These are phyloP conservation scores for Halcyon chelicuti DNA, from an alignment of 2,797 vertebrate genomes.

Conservation along the genomic window DNA sequence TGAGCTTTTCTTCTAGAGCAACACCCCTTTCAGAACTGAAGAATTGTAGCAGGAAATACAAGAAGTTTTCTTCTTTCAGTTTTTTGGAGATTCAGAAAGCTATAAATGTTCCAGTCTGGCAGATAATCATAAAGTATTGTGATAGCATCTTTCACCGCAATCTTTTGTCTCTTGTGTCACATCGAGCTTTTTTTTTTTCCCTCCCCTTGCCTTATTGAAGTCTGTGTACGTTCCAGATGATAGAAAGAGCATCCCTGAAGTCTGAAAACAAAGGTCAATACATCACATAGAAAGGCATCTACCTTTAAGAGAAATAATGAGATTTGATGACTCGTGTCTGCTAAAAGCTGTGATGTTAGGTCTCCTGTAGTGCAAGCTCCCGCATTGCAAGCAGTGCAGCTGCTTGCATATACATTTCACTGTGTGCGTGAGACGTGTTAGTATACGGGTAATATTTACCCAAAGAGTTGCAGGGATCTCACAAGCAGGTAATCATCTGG, in stretches of 20 bases:
- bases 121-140: background rate
- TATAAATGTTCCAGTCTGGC: background rate
- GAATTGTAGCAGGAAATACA: background rate
- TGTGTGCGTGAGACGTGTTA: background rate
- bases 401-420: background rate
- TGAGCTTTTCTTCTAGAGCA: background rate
- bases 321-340: background rate
- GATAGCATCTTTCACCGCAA: background rate
- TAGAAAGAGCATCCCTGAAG: background rate
- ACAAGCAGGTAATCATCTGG: background rate
- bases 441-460: background rate
- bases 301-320: background rate
- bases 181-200: background rate
- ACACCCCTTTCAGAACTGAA: background rate
- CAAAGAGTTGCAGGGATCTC: background rate
- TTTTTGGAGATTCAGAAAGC: background rate
- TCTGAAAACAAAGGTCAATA: background rate
- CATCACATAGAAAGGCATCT: background rate
- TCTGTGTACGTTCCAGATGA: background rate
- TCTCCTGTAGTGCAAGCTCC: background rate
- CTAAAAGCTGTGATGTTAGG: background rate
- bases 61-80: background rate
- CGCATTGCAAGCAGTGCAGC: background rate
- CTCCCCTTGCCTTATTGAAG: background rate
- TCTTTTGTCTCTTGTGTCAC: background rate